These are phyloP conservation scores for Philereme transversata DNA, from an alignment of 2,888 invertebrate species.

Conservation along the genomic window DNA sequence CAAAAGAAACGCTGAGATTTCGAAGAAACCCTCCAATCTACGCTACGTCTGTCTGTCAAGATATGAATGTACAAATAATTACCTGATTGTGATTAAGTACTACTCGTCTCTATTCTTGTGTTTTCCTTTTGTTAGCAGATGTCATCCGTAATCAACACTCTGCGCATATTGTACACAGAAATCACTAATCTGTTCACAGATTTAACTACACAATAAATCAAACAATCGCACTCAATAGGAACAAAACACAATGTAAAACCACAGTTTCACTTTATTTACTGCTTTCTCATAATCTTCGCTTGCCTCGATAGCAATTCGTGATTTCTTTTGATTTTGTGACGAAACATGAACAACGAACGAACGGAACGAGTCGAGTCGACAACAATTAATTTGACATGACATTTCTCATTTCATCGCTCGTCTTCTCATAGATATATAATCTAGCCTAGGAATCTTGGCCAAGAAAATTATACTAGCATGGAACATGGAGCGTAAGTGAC, in stretches of 20 bases:
- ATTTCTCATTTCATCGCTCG: no score
- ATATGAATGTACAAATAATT: slow-evolving; percentile 34
- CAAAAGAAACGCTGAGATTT: slow-evolving; percentile 25
- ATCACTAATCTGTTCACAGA: slow-evolving; percentile 60
- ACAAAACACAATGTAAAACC: slow-evolving; percentile 52
- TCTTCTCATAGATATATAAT: no score
- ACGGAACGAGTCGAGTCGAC: slow-evolving; percentile 2
- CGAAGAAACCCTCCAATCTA: background rate
- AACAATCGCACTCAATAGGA: slow-evolving; percentile 44
- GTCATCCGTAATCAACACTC: slow-evolving; percentile 80
- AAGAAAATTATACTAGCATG: no score
- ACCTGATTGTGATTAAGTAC: slow-evolving; percentile 53
- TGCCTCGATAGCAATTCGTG: slow-evolving; percentile 45
- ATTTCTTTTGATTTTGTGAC: slow-evolving; percentile 41
- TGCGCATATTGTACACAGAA: slow-evolving; percentile 77
- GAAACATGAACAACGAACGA: slow-evolving; percentile 12
- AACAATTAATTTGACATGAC: no score
- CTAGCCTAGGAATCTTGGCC: no score
- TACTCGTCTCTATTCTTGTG: slow-evolving; percentile 54
- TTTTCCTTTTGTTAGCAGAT: slow-evolving; percentile 78
- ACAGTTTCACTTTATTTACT: slow-evolving; percentile 48
- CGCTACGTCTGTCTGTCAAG: slow-evolving; percentile 7
- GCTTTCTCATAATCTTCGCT: slow-evolving; percentile 47
- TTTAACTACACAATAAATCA: slow-evolving; percentile 51
- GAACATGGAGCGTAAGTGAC: no score